These are phyloP conservation scores for Helicoverpa armigera DNA, from an alignment of 1,140 invertebrate species.

Conservation along the genomic window DNA sequence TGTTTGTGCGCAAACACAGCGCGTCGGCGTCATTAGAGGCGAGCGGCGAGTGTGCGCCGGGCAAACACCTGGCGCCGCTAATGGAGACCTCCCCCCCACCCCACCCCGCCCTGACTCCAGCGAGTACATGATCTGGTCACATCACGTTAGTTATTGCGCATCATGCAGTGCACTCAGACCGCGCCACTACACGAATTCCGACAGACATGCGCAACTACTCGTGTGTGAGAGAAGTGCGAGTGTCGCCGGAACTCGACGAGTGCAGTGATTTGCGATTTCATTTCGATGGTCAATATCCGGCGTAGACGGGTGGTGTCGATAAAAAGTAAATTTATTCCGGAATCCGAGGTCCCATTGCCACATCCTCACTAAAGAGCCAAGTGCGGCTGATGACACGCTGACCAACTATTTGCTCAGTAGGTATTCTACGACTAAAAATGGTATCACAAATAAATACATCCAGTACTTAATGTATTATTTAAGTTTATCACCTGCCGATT, in stretches of 20 bases:
- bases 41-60: background rate
- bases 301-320: constrained; percentile 22
- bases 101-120: too few species aligned
- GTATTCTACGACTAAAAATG: too few species aligned
- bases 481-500: too few species aligned
- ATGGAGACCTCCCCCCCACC: background rate
- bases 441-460: too few species aligned
- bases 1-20: background rate
- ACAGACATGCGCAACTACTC: background rate
- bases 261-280: constrained; percentile 17
- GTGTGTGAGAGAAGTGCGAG: background rate
- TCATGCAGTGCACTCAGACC: too few species aligned
- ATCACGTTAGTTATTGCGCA: too few species aligned
- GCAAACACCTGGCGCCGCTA: background rate
- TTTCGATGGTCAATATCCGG: constrained; percentile 21
- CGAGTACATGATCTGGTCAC: too few species aligned
- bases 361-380: background rate
- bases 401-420: too few species aligned
- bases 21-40: background rate
- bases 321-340: constrained; percentile 41
- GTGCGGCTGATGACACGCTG: background rate
- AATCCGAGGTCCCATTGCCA: background rate
- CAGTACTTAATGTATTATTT: too few species aligned
- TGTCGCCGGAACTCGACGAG: background rate
- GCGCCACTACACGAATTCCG: background rate